Conservation (phyloP, 1,140 invertebrate genomes). For the Drosophila persimilis region DNA sequence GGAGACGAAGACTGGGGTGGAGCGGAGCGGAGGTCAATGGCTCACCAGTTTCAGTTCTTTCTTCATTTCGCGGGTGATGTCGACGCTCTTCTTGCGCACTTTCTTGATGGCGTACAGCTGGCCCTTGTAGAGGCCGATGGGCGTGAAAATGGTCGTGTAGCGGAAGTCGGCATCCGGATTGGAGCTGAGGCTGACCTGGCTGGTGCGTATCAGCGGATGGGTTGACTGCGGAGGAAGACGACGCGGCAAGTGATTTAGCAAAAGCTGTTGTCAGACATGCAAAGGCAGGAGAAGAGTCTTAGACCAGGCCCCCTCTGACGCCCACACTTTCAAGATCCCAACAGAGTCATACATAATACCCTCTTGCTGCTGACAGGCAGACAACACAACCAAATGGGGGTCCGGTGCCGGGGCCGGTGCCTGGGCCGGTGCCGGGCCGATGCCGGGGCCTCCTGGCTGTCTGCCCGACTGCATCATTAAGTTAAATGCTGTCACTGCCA, state of each 20-base stretch:
- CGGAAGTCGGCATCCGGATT: constrained; percentile 93
- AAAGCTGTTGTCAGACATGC: constrained; percentile 50
- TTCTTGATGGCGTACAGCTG: constrained; percentile 92
- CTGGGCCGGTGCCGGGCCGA: too few species aligned
- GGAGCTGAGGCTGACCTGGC: constrained; percentile 93
- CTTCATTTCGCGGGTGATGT: constrained; percentile 95
- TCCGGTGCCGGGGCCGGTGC: too few species aligned
- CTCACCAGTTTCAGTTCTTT: constrained; percentile 96
- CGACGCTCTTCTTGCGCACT: constrained; percentile 92
- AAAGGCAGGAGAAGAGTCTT: constrained; percentile 21
- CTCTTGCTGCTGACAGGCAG: background rate
- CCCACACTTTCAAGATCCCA: background rate
- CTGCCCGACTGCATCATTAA: constrained; percentile 13
- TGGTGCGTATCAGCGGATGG: constrained; percentile 89
- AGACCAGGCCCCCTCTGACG: background rate
- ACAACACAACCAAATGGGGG: background rate
- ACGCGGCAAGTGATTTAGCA: constrained; percentile 48
- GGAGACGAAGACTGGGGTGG: background rate
- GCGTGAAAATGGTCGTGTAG: constrained; percentile 93
- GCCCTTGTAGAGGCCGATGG: constrained; percentile 94
- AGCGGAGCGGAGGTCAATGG: constrained; percentile 2
- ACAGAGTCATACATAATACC: background rate
- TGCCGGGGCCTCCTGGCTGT: background rate
- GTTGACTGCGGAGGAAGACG: constrained; percentile 76
- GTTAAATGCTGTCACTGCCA: constrained; percentile 11